Conservation (phyloP, 2,113 vertebrate species). For the Hippocampus barbouri region DNA sequence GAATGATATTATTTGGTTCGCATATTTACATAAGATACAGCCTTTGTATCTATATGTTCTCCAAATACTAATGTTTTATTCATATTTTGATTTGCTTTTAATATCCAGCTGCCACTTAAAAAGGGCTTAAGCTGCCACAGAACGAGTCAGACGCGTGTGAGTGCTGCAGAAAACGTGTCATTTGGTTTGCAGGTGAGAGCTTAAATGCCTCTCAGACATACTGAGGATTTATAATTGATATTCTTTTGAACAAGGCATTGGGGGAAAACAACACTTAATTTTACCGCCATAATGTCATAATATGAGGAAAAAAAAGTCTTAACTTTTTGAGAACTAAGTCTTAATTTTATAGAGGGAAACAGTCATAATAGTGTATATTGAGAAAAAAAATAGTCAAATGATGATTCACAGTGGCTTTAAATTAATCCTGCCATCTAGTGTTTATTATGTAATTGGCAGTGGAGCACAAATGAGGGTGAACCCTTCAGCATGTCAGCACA, state of each 20-base stretch:
- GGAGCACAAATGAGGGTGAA: constrained; percentile 6
- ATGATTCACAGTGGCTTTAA: background rate
- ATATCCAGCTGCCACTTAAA: constrained; percentile 62
- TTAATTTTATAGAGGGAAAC: background rate
- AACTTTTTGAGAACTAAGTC: background rate
- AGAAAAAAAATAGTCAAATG: background rate
- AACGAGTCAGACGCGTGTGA: constrained; percentile 57
- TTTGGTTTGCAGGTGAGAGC: constrained; percentile 57
- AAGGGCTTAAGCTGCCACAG: constrained; percentile 55
- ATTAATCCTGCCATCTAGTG: constrained; percentile 1
- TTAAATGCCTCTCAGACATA: constrained; percentile 35
- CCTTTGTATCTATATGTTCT: constrained; percentile 67
- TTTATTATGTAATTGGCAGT: constrained; percentile 17
- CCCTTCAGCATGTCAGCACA: constrained; percentile 21
- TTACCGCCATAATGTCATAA: background rate
- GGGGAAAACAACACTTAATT: background rate
- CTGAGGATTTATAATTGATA: constrained; percentile 53
- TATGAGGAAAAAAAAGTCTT: background rate
- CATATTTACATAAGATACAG: constrained; percentile 70
- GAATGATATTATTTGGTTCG: constrained; percentile 71
- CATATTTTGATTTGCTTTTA: constrained; percentile 65
- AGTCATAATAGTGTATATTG: background rate
- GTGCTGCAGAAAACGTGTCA: constrained; percentile 58
- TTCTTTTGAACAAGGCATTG: constrained; percentile 30
- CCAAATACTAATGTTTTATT: constrained; percentile 72